These are phyloP conservation scores for Sula dactylatra DNA, from an alignment of 2,113 vertebrate species.

Conservation along the genomic window DNA sequence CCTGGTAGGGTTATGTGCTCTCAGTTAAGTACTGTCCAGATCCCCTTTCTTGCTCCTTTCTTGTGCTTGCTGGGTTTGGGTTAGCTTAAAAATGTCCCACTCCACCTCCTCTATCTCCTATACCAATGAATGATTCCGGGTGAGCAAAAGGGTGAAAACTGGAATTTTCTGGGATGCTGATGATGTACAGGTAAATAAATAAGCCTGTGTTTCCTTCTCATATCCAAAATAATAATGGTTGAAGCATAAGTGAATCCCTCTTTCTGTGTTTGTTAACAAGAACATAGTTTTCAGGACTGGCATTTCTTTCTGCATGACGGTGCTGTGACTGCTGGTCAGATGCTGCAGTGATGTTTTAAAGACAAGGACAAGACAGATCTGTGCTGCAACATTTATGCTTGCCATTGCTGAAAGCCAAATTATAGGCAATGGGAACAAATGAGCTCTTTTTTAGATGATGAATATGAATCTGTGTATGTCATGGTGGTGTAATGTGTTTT, in stretches of 20 bases:
- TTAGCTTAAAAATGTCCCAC: not conserved
- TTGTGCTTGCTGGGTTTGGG: not conserved
- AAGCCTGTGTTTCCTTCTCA: not conserved
- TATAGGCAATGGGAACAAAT: not conserved
- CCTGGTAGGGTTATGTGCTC: not conserved
- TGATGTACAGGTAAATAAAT: not conserved
- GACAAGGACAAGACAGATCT: not conserved
- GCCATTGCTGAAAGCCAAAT: not conserved
- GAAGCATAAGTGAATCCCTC: not conserved
- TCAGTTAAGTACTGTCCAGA: not conserved
- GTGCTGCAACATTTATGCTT: not conserved
- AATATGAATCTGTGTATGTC: not conserved
- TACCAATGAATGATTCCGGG: not conserved
- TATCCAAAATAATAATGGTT: not conserved
- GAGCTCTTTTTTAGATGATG: not conserved
- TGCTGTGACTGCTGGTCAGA: not conserved
- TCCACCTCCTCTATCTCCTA: not conserved
- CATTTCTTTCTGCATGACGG: not conserved
- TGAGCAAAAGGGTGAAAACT: not conserved
- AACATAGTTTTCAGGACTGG: rapidly evolving
- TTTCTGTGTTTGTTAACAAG: not conserved
- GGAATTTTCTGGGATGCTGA: not conserved
- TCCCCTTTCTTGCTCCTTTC: not conserved
- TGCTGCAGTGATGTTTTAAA: not conserved
- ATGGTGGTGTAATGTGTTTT: not conserved